Conservation (phyloP, 2,888 invertebrate genomes). For the Scaeva pyrastri region DNA sequence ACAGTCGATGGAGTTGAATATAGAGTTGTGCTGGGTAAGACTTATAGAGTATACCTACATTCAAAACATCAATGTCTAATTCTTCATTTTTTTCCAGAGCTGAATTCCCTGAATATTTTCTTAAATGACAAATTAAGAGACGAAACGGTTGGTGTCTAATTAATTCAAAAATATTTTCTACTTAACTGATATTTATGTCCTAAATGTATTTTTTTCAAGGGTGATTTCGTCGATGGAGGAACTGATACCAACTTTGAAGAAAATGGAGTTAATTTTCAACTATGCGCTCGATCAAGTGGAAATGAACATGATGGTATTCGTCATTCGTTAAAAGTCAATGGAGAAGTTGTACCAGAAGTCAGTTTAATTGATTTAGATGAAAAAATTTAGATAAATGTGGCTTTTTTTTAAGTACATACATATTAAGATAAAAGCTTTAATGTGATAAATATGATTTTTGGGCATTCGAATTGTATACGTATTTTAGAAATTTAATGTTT, state of each 20-base stretch:
- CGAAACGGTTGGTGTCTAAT: constrained; percentile 79
- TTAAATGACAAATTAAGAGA: constrained; percentile 82
- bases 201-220: constrained; percentile 84
- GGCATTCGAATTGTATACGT: neutral
- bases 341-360: constrained; percentile 80
- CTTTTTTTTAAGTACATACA: no score
- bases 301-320: constrained; percentile 86
- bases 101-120: constrained; percentile 83
- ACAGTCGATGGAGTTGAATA: constrained; percentile 85
- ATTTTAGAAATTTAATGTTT: neutral
- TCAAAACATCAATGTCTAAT: neutral
- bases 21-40: constrained; percentile 87
- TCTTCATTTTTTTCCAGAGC: constrained; percentile 84
- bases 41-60: neutral
- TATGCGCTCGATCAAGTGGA: constrained; percentile 82
- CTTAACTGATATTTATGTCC: neutral
- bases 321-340: constrained; percentile 86
- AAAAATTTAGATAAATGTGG: constrained; percentile 67
- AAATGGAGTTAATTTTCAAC: constrained; percentile 81
- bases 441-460: constrained; percentile 27
- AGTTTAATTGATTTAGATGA: constrained; percentile 56
- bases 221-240: constrained; percentile 92
- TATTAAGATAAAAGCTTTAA: neutral
- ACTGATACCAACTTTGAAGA: constrained; percentile 90
- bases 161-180: neutral